These are phyloP conservation scores for Drosophila arawakana DNA, from an alignment of 1,140 invertebrate genomes.

Conservation along the genomic window DNA sequence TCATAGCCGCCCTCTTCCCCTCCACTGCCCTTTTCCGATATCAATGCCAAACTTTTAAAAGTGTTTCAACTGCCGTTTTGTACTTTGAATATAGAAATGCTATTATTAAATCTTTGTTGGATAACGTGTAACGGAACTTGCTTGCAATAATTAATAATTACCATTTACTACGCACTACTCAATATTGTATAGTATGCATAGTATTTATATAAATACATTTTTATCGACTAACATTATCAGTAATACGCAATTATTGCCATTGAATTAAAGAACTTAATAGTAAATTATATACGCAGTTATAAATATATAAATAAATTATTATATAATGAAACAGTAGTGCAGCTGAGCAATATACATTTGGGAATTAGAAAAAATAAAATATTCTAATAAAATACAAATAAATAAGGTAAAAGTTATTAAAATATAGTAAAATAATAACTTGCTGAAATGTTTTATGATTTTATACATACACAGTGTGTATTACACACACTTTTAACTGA, in stretches of 20 bases:
- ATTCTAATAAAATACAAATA: too few species aligned
- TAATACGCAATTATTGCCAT: neutral
- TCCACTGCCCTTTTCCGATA: conserved; percentile 7
- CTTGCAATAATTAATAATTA: conserved; percentile 16
- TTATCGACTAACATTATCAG: too few species aligned
- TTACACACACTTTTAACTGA: too few species aligned
- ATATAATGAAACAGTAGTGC: too few species aligned
- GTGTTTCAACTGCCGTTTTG: neutral
- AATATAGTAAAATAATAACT: too few species aligned
- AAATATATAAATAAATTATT: neutral
- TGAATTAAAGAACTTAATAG: neutral
- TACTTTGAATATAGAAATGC: conserved; percentile 1
- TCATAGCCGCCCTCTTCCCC: neutral
- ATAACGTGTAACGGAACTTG: conserved; percentile 4
- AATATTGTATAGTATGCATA: conserved; percentile 1
- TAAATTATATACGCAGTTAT: neutral
- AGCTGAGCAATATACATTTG: too few species aligned
- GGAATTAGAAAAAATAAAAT: too few species aligned
- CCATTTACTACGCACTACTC: neutral
- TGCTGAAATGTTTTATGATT: too few species aligned
- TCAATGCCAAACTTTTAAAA: conserved; percentile 42
- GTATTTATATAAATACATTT: neutral
- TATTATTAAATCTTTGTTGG: conserved; percentile 5
- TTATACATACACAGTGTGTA: too few species aligned
- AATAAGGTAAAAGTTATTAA: too few species aligned